A percentile compares a stretch with the other conserved stretches of the same genome.
phyloP scores from a whole-genome alignment of 1,140 invertebrate species.

The Cyclargus thomasi region DNA sequence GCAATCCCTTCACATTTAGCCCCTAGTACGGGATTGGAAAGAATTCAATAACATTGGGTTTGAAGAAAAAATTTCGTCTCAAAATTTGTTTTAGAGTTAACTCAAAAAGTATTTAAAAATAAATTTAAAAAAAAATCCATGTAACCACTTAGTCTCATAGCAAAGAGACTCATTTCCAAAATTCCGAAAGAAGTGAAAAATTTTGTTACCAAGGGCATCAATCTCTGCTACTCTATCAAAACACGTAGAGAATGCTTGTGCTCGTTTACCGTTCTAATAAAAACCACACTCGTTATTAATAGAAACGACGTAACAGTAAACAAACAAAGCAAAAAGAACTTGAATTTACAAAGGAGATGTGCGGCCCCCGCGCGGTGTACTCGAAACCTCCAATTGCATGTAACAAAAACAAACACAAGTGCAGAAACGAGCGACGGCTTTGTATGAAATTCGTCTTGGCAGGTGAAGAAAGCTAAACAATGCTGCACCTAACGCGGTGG shows the following conservation, averaged over 20 bases:
- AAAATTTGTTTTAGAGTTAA: too few species aligned
- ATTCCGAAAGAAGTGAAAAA: too few species aligned
- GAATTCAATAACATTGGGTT: too few species aligned
- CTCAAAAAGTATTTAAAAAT: too few species aligned
- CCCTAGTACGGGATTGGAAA: too few species aligned
- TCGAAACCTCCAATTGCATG: slow-evolving; percentile 66
- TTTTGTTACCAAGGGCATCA: too few species aligned
- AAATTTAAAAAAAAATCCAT: too few species aligned
- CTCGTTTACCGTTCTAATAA: background rate
- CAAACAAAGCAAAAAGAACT: slow-evolving; percentile 30
- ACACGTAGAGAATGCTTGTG: background rate
- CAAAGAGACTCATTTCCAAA: too few species aligned
- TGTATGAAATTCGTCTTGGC: slow-evolving; percentile 59
- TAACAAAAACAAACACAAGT: slow-evolving; percentile 66
- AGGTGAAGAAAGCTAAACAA: slow-evolving; percentile 68
- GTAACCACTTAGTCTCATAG: too few species aligned
- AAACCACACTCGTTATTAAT: background rate
- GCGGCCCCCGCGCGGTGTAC: slow-evolving; percentile 43
- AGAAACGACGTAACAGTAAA: background rate
- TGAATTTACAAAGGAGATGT: slow-evolving; percentile 57
- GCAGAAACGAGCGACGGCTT: slow-evolving; percentile 56
- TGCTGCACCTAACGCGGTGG: slow-evolving; percentile 50
- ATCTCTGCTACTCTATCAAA: too few species aligned
- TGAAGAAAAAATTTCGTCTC: too few species aligned
- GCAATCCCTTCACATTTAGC: too few species aligned